Evolutionary conservation across 1,140 invertebrate genomes (phyloP).

Genomic region (Bombus vancouverensis): DNA sequence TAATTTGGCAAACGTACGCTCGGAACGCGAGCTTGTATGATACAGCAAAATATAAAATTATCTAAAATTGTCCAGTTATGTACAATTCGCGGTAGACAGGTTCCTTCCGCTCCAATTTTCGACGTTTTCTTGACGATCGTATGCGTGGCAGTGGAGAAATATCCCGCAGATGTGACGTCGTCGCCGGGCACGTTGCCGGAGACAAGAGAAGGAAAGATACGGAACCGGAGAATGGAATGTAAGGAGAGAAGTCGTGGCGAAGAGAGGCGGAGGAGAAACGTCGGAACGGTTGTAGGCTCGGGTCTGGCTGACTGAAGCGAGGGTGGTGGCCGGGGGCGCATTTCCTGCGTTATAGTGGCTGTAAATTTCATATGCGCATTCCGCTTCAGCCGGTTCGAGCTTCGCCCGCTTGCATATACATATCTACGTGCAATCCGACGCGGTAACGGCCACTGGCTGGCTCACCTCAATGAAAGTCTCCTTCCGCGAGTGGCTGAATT

Average conservation of each 20-base stretch:
- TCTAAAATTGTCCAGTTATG: not conserved
- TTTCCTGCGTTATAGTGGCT: constrained; percentile 71
- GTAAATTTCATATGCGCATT: constrained; percentile 77
- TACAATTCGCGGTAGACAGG: not conserved
- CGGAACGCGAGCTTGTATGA: not conserved
- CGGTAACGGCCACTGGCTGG: constrained; percentile 55
- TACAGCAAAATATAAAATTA: not conserved
- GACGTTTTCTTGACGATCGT: not conserved
- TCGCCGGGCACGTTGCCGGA: not conserved
- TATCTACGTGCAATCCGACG: constrained; percentile 53
- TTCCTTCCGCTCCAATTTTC: not conserved
- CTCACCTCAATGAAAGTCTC: constrained; percentile 66
- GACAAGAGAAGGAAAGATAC: not conserved
- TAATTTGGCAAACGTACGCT: no score
- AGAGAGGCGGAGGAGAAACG: not conserved
- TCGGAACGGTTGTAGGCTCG: constrained; percentile 22
- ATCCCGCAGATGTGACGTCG: not conserved
- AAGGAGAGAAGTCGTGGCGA: not conserved
- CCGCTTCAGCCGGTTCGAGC: constrained; percentile 50
- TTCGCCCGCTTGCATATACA: constrained; percentile 36
- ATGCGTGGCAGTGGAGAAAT: not conserved
- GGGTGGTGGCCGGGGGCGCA: constrained; percentile 54
- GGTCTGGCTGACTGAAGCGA: constrained; percentile 24
- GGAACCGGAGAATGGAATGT: not conserved
- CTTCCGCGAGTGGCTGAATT: constrained; percentile 64